A percentile compares a stretch with the other conserved stretches of the same genome.
These are phyloP conservation scores for Pteronura brasiliensis DNA, from an alignment of 2,113 vertebrate species.

Conservation along the genomic window DNA sequence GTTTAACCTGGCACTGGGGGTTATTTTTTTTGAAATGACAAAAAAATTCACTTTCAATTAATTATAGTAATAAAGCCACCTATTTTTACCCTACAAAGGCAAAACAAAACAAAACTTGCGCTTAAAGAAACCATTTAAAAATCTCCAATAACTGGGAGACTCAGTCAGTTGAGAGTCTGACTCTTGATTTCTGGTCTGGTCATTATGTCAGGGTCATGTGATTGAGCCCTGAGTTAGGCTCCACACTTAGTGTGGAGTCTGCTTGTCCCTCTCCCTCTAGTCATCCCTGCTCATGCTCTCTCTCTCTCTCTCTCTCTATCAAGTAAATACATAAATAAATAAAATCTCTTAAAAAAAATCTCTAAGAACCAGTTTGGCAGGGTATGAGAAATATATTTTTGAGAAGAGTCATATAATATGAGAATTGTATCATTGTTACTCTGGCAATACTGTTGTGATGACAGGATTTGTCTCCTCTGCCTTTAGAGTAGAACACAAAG, in stretches of 20 bases:
- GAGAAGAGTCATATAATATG: background rate
- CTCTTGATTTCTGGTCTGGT: too few relatives aligned
- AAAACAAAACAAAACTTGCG: background rate
- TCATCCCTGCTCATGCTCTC: too few relatives aligned
- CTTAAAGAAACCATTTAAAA: background rate
- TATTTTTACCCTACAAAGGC: background rate
- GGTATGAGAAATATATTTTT: background rate
- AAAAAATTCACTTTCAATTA: background rate
- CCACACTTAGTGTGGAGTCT: too few relatives aligned
- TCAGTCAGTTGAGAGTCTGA: too few relatives aligned
- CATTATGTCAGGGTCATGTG: too few relatives aligned
- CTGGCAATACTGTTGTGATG: background rate
- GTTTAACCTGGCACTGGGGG: background rate
- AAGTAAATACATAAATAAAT: background rate
- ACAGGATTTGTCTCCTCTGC: constrained; percentile 4
- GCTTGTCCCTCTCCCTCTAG: background rate
- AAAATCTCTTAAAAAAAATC: background rate
- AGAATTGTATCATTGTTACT: background rate
- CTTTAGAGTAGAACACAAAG: background rate
- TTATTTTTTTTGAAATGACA: background rate
- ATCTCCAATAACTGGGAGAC: too few relatives aligned
- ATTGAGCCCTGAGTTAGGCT: too few relatives aligned
- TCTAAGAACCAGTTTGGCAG: background rate
- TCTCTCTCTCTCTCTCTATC: too few relatives aligned
- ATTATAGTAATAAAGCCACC: background rate